Evolutionary conservation across 2,797 vertebrate species (phyloP).

Genomic region (Heliangelus exortis): DNA sequence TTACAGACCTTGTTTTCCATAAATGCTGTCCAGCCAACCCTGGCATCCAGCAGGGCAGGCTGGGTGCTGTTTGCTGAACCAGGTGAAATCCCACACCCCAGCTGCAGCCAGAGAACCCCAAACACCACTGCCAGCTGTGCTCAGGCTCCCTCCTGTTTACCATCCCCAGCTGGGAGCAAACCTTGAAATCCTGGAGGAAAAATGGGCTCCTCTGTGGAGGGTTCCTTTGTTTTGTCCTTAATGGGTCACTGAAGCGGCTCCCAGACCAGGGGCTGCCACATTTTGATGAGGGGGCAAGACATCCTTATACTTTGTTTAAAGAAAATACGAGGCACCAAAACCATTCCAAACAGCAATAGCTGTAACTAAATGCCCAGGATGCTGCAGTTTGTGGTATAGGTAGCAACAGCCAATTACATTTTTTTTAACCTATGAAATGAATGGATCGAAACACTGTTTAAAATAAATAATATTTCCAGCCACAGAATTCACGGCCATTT

Average conservation of each 20-base stretch:
- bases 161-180: neutral
- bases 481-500: neutral
- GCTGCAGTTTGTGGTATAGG: neutral
- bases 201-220: neutral
- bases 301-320: neutral
- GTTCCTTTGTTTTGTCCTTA: conserved; percentile 1
- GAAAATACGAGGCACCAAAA: neutral
- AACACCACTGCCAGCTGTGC: neutral
- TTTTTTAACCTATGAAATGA: conserved; percentile 4
- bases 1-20: neutral
- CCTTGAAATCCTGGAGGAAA: neutral
- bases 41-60: rapidly evolving
- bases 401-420: neutral
- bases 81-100: rapidly evolving
- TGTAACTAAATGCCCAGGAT: neutral
- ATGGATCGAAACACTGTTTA: neutral
- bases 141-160: neutral
- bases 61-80: neutral
- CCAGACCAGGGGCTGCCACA: neutral
- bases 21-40: rapidly evolving
- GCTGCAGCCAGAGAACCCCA: neutral
- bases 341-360: neutral
- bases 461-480: neutral
- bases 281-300: neutral
- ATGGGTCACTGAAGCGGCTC: neutral